phyloP scores from a whole-genome alignment of 2,113 vertebrate genomes.

The Megaceryle torquata region DNA sequence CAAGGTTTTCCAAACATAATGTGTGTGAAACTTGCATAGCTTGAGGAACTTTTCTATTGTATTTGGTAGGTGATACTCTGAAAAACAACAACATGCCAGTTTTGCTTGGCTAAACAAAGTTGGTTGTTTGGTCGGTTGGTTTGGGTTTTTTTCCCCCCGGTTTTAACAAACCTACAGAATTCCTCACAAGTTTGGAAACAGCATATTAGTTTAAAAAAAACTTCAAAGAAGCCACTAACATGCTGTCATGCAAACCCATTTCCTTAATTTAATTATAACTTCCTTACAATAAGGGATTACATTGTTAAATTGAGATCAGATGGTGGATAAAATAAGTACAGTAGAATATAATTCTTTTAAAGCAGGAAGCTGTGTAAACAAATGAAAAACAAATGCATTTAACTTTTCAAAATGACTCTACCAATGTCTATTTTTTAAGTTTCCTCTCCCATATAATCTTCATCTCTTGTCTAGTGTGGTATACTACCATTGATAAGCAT shows the following conservation, averaged over 20 bases:
- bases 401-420: not conserved
- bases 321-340: not conserved
- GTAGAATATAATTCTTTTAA: not conserved
- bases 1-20: not conserved
- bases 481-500: not conserved
- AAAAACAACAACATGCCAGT: not conserved
- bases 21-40: not conserved
- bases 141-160: not conserved
- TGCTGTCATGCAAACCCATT: slow-evolving; percentile 15
- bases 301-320: slow-evolving; percentile 4
- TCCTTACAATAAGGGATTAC: not conserved
- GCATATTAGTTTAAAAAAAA: not conserved
- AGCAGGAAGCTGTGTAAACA: not conserved
- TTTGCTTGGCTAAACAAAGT: not conserved
- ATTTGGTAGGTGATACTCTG: not conserved
- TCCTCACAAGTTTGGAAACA: not conserved
- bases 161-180: not conserved
- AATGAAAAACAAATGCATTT: not conserved
- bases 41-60: not conserved
- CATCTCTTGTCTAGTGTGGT: not conserved
- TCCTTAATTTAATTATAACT: slow-evolving; percentile 39
- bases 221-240: not conserved
- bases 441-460: not conserved
- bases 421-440: not conserved
- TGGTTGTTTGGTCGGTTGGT: not conserved